Evolutionary conservation across 2,113 vertebrate species (phyloP), one percentile per base, ranked within the genome.

Genomic region (Pampusana beccarii): DNA sequence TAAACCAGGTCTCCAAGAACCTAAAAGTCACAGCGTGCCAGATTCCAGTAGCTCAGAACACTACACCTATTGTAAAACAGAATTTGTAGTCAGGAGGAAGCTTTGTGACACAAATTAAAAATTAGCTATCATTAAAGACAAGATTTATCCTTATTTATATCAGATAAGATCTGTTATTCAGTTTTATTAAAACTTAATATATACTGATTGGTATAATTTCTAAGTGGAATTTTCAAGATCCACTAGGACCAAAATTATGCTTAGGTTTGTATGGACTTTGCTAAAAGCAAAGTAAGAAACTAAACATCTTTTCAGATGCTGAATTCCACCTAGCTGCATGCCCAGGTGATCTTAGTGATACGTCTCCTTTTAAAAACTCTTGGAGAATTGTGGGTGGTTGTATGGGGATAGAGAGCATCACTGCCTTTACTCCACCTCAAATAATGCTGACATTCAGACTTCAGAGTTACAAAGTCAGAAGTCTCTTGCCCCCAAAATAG

Each of bases 361-460:
- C 2, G 2, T 69, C 33, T 72, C 25, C 29, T 56, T 51, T 33
- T 29, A 42, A 73, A 60, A 9, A 26, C 6, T 10, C 6, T 19
- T 60, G 64, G 14, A 87, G 50, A 53, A 70, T 2, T 54, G 18
- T 16, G 31, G 1, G 25, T 10, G 9, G 6, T 0, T 13, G 16
- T 7, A 7, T 11, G 25, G 0, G 7, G 7, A 31, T 7, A 31
- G 25, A 0, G 19, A 57, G 6, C 8, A n/a, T 36, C 28, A 17
- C n/a, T 84, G 36, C 7, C 14, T 54, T 56, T 73, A 58, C 87
- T 66, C 40, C 19, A 25, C 16, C 6, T 85, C 31, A 87, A 64
- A 38, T 44, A 54, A 6, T 74, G 60, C 12, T 70, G 28, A 66
- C 40, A 28, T 7, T 84, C 44, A 7, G 1, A 33, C 21, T 79